A percentile compares a stretch with the other conserved stretches of the same genome.
phyloP scores from a whole-genome alignment of 64 coral and sea anemone genomes.

The Anthopleura sola region DNA sequence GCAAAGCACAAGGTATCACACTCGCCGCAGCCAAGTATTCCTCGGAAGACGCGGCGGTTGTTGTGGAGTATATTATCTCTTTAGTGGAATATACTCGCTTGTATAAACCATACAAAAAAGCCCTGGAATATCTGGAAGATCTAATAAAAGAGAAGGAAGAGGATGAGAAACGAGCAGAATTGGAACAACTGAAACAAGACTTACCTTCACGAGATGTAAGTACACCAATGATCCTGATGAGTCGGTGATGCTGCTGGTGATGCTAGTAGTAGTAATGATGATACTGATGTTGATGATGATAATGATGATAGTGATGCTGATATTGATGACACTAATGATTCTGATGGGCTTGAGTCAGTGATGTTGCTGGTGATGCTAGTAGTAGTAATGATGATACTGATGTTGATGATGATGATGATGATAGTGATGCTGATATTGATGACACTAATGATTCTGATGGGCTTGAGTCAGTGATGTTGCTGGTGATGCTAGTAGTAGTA shows the following conservation, averaged over 20 bases:
- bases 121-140: conserved; percentile 52
- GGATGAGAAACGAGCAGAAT: conserved; percentile 30
- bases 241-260: background rate
- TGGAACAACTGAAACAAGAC: background rate
- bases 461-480: no score
- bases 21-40: conserved; percentile 92
- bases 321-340: background rate
- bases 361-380: background rate
- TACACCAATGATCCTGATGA: background rate
- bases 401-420: background rate
- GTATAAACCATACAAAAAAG: conserved; percentile 87
- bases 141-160: conserved; percentile 73
- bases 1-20: conserved; percentile 72
- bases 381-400: background rate
- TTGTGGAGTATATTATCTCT: conserved; percentile 83
- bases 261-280: background rate
- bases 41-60: conserved; percentile 82
- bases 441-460: no score
- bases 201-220: background rate
- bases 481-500: background rate
- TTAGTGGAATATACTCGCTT: conserved; percentile 75
- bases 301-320: no score
- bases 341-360: no score
- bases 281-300: background rate
- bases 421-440: background rate